These are phyloP conservation scores for Fragum whitleyi DNA, from an alignment of 2,888 invertebrate species.

Conservation along the genomic window DNA sequence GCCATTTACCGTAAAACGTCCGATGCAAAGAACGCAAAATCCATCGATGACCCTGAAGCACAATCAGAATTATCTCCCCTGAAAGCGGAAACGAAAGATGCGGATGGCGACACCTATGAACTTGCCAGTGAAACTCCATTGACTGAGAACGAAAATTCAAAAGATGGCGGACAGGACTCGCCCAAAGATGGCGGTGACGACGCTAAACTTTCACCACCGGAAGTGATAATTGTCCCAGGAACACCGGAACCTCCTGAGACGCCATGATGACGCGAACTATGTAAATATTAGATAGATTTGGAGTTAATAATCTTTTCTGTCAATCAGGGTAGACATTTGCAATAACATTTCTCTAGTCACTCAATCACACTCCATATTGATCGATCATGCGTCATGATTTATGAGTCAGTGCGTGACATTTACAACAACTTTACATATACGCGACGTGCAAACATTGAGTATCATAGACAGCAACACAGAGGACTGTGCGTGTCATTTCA, in stretches of 20 bases:
- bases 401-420: no score
- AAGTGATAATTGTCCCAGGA: conserved; percentile 53
- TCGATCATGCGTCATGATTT: no score
- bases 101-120: conserved; percentile 56
- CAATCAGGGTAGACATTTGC: not conserved
- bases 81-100: conserved; percentile 33
- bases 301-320: not conserved
- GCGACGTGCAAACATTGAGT: no score
- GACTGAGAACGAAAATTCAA: conserved; percentile 26
- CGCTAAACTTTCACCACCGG: conserved; percentile 48
- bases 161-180: conserved; percentile 45
- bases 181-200: conserved; percentile 55
- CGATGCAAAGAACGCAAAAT: conserved; percentile 6
- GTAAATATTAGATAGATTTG: not conserved
- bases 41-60: conserved; percentile 33
- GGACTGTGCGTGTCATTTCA: no score
- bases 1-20: conserved; percentile 58
- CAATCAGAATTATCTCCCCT: conserved; percentile 48
- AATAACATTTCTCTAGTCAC: not conserved
- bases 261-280: not conserved
- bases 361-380: no score
- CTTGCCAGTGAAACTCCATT: conserved; percentile 47
- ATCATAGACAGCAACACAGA: no score
- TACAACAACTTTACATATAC: no score
- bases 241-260: conserved; percentile 50